A percentile compares a stretch with the other conserved stretches of the same genome.
Conservation (phyloP, 2,888 invertebrate genomes). For the Operophtera brumata region DNA sequence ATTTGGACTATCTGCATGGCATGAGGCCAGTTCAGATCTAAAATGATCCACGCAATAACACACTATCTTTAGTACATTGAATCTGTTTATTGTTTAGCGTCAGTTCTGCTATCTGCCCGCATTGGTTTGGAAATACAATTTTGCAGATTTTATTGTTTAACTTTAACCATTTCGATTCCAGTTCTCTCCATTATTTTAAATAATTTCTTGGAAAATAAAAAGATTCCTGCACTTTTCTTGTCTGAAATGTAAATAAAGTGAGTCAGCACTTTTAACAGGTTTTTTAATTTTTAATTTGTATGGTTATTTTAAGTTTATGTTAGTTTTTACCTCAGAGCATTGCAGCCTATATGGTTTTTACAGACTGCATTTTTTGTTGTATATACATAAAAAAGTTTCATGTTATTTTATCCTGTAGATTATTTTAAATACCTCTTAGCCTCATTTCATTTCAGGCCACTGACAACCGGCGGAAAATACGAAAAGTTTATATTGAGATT, state of each 20-base stretch:
- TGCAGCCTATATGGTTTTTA: no score
- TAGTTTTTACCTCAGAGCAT: no score
- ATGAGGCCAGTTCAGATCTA: slow-evolving; percentile 25
- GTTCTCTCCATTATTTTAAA: background rate
- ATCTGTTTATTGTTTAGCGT: slow-evolving; percentile 18
- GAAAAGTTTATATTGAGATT: slow-evolving; percentile 31
- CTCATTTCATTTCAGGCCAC: slow-evolving; percentile 7
- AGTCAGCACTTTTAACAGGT: no score
- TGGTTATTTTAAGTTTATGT: no score
- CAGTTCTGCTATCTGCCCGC: slow-evolving; percentile 3
- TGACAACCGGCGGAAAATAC: slow-evolving; percentile 15
- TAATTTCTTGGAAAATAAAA: background rate
- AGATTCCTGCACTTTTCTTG: no score
- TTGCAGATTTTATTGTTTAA: background rate
- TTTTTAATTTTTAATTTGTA: no score
- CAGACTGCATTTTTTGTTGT: no score
- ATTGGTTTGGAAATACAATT: background rate
- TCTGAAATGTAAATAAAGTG: no score
- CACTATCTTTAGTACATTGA: slow-evolving; percentile 23
- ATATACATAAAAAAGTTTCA: no score
- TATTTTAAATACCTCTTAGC: slow-evolving; percentile 10
- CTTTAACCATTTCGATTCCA: background rate
- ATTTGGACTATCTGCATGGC: slow-evolving; percentile 23
- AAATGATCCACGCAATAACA: slow-evolving; percentile 23
- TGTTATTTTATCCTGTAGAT: slow-evolving; percentile 5